Conservation (phyloP, 2,113 vertebrate genomes). For the Daubentonia madagascariensis region DNA sequence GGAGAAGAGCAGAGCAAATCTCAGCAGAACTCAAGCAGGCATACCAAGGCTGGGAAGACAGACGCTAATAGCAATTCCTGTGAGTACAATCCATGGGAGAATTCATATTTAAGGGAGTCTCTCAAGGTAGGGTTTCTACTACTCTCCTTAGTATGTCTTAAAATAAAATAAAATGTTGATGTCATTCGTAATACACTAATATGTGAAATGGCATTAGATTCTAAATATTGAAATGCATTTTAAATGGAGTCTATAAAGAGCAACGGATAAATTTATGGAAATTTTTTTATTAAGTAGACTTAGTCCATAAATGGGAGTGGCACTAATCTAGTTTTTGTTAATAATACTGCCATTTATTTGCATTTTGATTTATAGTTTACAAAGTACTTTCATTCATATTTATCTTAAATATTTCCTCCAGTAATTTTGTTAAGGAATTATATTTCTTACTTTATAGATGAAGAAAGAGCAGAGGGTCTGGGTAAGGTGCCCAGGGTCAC, state of each 20-base stretch:
- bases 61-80: conserved; percentile 84
- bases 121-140: not conserved
- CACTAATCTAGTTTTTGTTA: not conserved
- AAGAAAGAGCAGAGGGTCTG: not conserved
- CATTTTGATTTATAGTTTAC: not conserved
- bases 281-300: not conserved
- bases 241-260: not conserved
- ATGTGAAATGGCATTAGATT: not conserved
- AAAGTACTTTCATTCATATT: conserved; percentile 14
- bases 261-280: not conserved
- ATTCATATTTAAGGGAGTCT: not conserved
- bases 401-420: not conserved
- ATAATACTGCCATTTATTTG: not conserved
- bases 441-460: not conserved
- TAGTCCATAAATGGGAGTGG: not conserved
- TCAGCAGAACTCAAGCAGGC: conserved; percentile 85
- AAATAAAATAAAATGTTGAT: conserved; percentile 14
- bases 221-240: not conserved
- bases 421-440: not conserved
- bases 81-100: conserved; percentile 69
- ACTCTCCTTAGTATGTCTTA: not conserved
- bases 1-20: conserved; percentile 92
- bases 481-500: not conserved
- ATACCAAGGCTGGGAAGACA: conserved; percentile 85
- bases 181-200: not conserved